A percentile compares a stretch with the other conserved stretches of the same genome.
phyloP scores from a whole-genome alignment of 2,888 invertebrate species.

The Philopedon plagiatum region DNA sequence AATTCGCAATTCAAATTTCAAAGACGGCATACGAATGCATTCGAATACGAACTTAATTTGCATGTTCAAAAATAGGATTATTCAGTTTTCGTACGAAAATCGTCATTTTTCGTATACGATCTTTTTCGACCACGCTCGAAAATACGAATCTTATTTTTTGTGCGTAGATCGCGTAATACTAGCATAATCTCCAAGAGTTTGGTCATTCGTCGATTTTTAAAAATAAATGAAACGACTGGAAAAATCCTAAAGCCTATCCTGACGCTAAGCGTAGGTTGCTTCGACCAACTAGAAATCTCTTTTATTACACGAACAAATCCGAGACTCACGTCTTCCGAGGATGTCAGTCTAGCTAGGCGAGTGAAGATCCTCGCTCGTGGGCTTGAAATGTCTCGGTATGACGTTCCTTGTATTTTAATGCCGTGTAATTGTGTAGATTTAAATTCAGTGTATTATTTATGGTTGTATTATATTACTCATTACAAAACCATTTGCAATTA shows the following conservation, averaged over 20 bases:
- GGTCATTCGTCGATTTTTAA: background rate
- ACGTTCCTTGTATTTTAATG: slow-evolving; percentile 35
- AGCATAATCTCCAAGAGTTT: too few relatives aligned
- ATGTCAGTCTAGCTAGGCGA: slow-evolving; percentile 20
- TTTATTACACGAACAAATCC: slow-evolving; percentile 21
- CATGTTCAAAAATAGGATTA: too few relatives aligned
- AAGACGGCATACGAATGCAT: too few relatives aligned
- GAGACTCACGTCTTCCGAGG: slow-evolving; percentile 8
- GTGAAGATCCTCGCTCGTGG: slow-evolving; percentile 32
- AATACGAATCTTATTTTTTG: too few relatives aligned
- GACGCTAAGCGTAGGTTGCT: slow-evolving; percentile 5
- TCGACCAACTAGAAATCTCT: slow-evolving; percentile 5
- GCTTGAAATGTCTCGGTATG: slow-evolving; percentile 25
- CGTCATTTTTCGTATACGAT: too few relatives aligned
- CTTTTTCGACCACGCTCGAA: too few relatives aligned
- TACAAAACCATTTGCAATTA: background rate
- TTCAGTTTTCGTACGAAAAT: too few relatives aligned
- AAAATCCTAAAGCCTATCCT: background rate
- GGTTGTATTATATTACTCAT: slow-evolving; percentile 17
- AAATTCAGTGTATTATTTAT: slow-evolving; percentile 32
- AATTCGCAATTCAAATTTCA: too few relatives aligned
- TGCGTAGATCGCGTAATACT: too few relatives aligned
- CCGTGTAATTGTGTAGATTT: slow-evolving; percentile 40
- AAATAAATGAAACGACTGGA: background rate
- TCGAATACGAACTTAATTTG: too few relatives aligned